phyloP scores from a whole-genome alignment of 2,797 vertebrate species.

The Mus minutoides region DNA sequence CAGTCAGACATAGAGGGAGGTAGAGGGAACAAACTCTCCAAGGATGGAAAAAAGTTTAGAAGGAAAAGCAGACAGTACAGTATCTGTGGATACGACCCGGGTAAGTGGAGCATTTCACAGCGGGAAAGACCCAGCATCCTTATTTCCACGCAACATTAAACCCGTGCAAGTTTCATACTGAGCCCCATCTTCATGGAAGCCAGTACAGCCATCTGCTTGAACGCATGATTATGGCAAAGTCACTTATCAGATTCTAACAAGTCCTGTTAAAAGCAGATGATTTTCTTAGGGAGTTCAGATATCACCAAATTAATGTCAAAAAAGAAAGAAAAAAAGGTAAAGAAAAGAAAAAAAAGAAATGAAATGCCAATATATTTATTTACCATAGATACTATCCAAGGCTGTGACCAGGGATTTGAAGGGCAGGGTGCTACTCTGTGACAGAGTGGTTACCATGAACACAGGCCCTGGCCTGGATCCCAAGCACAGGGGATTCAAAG shows the following conservation, averaged over 20 bases:
- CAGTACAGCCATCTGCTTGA: neutral
- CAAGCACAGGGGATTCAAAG: neutral
- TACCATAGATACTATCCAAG: slow-evolving; percentile 18
- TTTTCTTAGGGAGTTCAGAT: slow-evolving; percentile 36
- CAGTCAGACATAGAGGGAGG: neutral
- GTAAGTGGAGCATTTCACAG: neutral
- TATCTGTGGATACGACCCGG: neutral
- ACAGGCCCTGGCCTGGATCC: neutral
- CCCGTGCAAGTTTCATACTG: neutral
- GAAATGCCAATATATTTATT: neutral
- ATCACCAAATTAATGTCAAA: slow-evolving; percentile 31
- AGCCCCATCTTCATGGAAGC: slow-evolving; percentile 30
- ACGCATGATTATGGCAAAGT: neutral
- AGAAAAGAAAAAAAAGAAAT: neutral
- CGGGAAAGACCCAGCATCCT: neutral
- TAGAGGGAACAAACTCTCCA: neutral
- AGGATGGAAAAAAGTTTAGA: neutral
- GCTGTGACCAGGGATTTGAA: neutral
- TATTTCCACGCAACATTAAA: neutral
- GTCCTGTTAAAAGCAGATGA: slow-evolving; percentile 17
- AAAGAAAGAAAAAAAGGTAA: no score
- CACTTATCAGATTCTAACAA: slow-evolving; percentile 41
- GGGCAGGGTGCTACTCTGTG: neutral
- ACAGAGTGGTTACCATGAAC: neutral
- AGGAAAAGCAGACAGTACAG: neutral